Evolutionary conservation across 2,888 invertebrate genomes (phyloP).

Genomic region (Corythucha ciliata): DNA sequence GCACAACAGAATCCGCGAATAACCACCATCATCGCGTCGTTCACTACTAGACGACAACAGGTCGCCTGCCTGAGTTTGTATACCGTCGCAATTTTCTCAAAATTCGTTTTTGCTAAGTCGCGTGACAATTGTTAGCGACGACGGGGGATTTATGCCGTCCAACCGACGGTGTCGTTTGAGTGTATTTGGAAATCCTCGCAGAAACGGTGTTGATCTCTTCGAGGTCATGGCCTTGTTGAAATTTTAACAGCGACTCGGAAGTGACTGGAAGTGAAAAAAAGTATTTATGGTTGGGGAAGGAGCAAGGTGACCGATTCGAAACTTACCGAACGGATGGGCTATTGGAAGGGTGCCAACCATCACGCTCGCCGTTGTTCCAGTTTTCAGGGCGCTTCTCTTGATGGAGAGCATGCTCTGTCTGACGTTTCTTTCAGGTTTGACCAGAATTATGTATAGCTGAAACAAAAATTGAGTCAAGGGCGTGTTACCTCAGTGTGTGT

Average conservation of each 20-base stretch:
- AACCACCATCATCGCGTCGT: too few relatives aligned
- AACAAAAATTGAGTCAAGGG: too few relatives aligned
- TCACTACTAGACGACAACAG: constrained; percentile 27
- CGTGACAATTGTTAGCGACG: constrained; percentile 22
- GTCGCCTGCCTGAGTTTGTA: constrained; percentile 21
- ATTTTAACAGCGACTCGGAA: constrained; percentile 27
- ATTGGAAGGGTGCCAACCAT: constrained; percentile 32
- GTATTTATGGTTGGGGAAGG: not conserved
- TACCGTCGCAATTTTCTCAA: constrained; percentile 24
- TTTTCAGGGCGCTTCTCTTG: constrained; percentile 29
- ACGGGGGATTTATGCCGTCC: constrained; percentile 7
- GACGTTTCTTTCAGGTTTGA: constrained; percentile 49
- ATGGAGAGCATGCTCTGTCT: constrained; percentile 42
- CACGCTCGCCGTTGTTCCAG: constrained; percentile 32
- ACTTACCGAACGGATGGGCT: constrained; percentile 27
- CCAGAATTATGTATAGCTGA: constrained; percentile 48
- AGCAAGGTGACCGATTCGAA: not conserved
- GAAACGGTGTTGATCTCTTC: constrained; percentile 22
- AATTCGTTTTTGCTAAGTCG: constrained; percentile 29
- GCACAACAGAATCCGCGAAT: too few relatives aligned
- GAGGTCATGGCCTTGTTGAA: constrained; percentile 23
- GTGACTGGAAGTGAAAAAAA: constrained; percentile 22
- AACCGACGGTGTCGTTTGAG: constrained; percentile 28
- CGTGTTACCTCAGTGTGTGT: too few relatives aligned
- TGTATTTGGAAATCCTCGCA: constrained; percentile 17